phyloP scores from a whole-genome alignment of 2,797 vertebrate genomes.

The Peromyscus melanophrys region DNA sequence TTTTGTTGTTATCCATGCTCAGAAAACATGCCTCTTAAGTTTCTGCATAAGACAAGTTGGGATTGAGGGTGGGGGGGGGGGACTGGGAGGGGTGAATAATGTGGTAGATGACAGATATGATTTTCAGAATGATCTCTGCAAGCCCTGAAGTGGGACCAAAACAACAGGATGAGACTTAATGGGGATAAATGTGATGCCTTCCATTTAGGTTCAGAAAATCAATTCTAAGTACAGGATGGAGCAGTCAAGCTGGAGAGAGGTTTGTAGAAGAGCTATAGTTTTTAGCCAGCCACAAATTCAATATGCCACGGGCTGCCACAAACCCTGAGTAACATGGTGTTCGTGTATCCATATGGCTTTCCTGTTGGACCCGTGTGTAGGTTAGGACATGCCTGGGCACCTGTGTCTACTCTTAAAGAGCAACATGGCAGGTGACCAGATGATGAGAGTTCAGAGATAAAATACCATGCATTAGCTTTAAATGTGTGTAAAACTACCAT shows the following conservation, averaged over 20 bases:
- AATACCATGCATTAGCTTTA: slow-evolving; percentile 2
- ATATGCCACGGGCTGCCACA: neutral
- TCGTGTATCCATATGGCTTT: neutral
- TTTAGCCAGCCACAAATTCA: slow-evolving; percentile 57
- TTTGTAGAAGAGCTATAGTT: slow-evolving; percentile 61
- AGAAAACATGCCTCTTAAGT: neutral
- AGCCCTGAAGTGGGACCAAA: slow-evolving; percentile 39
- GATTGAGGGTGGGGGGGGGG: too few species aligned
- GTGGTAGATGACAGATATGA: slow-evolving; percentile 14
- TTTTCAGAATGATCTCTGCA: slow-evolving; percentile 57
- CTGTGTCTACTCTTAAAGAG: neutral
- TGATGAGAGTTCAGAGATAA: neutral
- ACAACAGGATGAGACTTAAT: slow-evolving; percentile 76
- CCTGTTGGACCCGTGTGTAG: neutral
- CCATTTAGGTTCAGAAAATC: slow-evolving; percentile 76
- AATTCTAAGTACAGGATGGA: slow-evolving; percentile 58
- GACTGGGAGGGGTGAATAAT: neutral
- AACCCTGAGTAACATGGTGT: neutral
- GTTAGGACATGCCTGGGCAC: neutral
- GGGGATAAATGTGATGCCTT: slow-evolving; percentile 69
- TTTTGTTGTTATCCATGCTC: neutral
- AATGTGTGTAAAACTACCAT: neutral
- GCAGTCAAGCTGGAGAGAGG: slow-evolving; percentile 56
- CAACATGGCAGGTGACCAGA: neutral
- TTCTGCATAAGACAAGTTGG: slow-evolving; percentile 29